Evolutionary conservation across 2,113 vertebrate species (phyloP).

Genomic region (Seriola dumerili): DNA sequence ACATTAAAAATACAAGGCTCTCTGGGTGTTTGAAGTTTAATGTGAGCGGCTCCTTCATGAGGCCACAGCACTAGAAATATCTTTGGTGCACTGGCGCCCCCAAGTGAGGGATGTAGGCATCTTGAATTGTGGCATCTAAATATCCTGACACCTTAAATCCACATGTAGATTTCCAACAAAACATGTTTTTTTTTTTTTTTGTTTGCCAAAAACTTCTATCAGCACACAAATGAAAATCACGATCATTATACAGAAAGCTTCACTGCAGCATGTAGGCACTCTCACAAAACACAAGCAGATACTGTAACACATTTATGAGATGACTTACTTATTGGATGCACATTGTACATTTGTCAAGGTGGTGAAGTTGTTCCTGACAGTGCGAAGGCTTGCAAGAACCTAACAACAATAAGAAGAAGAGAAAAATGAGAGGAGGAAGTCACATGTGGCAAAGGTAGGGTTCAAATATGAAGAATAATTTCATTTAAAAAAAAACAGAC

Average conservation of each 20-base stretch:
- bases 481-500: neutral
- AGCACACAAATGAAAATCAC: neutral
- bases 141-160: neutral
- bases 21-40: neutral
- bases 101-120: constrained; percentile 42
- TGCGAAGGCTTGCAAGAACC: constrained; percentile 96
- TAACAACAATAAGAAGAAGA: constrained; percentile 56
- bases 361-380: constrained; percentile 96
- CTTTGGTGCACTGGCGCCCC: constrained; percentile 56
- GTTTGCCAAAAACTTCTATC: neutral
- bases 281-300: neutral
- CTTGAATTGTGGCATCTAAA: neutral
- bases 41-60: neutral
- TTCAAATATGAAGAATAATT: neutral
- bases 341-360: constrained; percentile 93
- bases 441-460: neutral
- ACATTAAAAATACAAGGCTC: neutral
- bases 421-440: constrained; percentile 2
- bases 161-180: neutral
- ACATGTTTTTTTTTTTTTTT: neutral
- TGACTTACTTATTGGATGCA: constrained; percentile 91
- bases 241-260: neutral
- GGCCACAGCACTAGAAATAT: neutral
- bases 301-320: neutral
- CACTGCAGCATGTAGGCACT: neutral